Percentiles rank a stretch among this genome's conserved stretches.
phyloP scores from a whole-genome alignment of 2,888 invertebrate species.

The Leucoma salicis region DNA sequence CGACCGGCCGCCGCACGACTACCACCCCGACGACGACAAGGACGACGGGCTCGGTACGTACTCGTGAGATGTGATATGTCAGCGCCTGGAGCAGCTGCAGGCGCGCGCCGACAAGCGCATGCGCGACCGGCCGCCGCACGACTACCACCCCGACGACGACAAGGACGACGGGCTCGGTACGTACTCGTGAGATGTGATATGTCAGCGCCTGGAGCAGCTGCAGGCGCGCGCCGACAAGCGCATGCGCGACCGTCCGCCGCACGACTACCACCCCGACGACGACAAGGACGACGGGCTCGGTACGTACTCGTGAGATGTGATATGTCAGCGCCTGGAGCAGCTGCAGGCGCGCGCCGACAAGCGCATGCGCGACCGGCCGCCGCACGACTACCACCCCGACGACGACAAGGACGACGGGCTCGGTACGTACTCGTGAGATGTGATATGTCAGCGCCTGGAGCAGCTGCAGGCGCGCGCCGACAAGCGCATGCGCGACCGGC shows the following conservation, averaged over 20 bases:
- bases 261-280: conserved; percentile 56
- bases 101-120: conserved; percentile 60
- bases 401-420: conserved; percentile 60
- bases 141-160: conserved; percentile 54
- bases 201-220: conserved; percentile 72
- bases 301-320: no score
- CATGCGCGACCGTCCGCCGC: conserved; percentile 61
- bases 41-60: conserved; percentile 57
- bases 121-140: conserved; percentile 47
- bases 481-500: conserved; percentile 54
- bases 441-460: conserved; percentile 74
- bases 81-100: conserved; percentile 72
- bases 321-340: conserved; percentile 73
- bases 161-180: conserved; percentile 58
- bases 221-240: conserved; percentile 63
- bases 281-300: conserved; percentile 59
- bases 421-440: no score
- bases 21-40: conserved; percentile 53
- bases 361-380: conserved; percentile 59
- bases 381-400: conserved; percentile 54
- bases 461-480: conserved; percentile 70
- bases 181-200: no score
- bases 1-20: conserved; percentile 45
- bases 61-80: no score
- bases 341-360: conserved; percentile 66